Percentiles rank a stretch among this genome's conserved stretches.
Conservation (phyloP, 2,113 vertebrate species). For the Sylvia atricapilla region DNA sequence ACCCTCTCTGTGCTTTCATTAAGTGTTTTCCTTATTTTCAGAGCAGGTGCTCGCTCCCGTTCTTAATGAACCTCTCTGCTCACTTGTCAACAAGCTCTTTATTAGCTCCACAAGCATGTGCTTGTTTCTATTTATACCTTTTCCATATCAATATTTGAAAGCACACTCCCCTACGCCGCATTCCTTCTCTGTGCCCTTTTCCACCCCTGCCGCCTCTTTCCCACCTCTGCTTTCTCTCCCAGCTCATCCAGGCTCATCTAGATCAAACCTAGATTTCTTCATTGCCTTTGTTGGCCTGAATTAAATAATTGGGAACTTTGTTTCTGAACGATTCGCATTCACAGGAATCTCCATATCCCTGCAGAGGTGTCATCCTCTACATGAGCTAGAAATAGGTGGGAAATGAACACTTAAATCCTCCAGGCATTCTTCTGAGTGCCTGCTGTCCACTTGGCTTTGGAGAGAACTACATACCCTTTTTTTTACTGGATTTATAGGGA, state of each 20-base stretch:
- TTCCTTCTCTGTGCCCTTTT: neutral
- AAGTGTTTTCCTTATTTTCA: neutral
- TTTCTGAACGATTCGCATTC: neutral
- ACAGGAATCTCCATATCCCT: neutral
- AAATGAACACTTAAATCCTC: neutral
- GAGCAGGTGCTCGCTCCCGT: constrained; percentile 1
- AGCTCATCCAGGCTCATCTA: neutral
- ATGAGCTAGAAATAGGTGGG: neutral
- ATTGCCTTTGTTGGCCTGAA: neutral
- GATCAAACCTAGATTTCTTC: neutral
- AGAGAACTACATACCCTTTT: neutral
- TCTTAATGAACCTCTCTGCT: constrained; percentile 22
- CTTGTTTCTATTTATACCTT: constrained; percentile 43
- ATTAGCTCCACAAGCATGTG: constrained; percentile 14
- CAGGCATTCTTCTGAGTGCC: neutral
- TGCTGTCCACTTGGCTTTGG: neutral
- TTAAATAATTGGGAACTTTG: neutral
- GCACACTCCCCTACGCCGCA: neutral
- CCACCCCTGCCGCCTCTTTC: neutral
- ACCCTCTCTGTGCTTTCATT: neutral
- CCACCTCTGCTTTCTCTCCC: neutral
- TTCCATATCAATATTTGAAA: constrained; percentile 58
- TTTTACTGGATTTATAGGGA: neutral
- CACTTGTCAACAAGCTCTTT: constrained; percentile 44
- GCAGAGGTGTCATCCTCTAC: neutral